Evolutionary conservation across 2,888 invertebrate species (phyloP).

Genomic region (Gibbula magus): DNA sequence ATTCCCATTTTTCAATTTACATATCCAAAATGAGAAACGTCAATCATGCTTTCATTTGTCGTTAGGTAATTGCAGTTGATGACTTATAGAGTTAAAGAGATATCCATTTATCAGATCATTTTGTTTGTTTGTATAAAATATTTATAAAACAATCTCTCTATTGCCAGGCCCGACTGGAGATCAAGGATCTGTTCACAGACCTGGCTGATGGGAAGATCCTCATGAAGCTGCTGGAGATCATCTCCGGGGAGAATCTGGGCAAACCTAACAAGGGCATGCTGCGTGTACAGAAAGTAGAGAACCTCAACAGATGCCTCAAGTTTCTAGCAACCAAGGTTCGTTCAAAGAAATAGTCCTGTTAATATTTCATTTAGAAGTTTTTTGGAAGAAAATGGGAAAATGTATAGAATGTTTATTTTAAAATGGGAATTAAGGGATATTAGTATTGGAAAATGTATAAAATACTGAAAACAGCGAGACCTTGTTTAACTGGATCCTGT

Average conservation of each 20-base stretch:
- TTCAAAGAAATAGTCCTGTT: neutral
- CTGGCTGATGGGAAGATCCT: constrained; percentile 95
- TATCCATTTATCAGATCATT: neutral
- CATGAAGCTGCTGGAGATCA: constrained; percentile 95
- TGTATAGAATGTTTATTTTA: too few relatives aligned
- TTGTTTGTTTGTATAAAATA: neutral
- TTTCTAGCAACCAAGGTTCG: constrained; percentile 95
- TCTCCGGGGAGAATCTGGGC: constrained; percentile 97
- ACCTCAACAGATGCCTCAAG: constrained; percentile 96
- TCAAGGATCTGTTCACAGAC: constrained; percentile 97
- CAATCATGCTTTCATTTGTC: too few relatives aligned
- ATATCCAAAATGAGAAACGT: too few relatives aligned
- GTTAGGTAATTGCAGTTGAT: too few relatives aligned
- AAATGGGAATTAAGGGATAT: too few relatives aligned
- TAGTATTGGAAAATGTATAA: too few relatives aligned
- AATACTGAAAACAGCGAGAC: too few relatives aligned
- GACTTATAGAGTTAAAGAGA: neutral
- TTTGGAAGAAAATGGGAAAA: too few relatives aligned
- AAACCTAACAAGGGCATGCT: constrained; percentile 96
- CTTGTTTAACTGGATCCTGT: too few relatives aligned
- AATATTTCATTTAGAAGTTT: neutral
- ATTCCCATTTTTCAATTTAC: too few relatives aligned
- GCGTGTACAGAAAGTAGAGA: constrained; percentile 99
- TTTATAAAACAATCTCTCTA: neutral
- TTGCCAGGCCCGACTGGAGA: constrained; percentile 95